Conservation (phyloP, 2,888 invertebrate species). For the Stomorhina lunata region DNA sequence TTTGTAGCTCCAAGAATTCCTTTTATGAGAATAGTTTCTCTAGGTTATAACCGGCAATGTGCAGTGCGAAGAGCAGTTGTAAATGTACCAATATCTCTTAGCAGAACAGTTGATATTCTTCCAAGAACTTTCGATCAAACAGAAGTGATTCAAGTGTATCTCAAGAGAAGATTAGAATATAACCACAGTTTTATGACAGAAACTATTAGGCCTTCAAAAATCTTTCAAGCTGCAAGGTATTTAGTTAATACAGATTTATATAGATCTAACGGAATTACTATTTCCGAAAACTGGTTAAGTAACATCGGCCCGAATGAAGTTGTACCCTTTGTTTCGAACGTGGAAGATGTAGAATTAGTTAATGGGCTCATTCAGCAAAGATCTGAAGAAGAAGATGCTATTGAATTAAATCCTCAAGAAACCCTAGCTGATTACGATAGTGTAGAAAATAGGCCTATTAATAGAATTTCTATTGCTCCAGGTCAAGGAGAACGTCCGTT, state of each 20-base stretch:
- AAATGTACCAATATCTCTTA: background rate
- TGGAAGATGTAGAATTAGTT: constrained; percentile 8
- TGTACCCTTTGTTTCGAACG: background rate
- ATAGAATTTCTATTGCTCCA: constrained; percentile 42
- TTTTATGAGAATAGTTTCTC: constrained; percentile 13
- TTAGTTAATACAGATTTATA: constrained; percentile 16
- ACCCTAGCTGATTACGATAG: constrained; percentile 54
- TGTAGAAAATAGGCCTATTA: constrained; percentile 25
- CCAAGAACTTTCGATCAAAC: constrained; percentile 31
- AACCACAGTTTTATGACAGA: constrained; percentile 31
- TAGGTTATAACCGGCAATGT: constrained; percentile 11
- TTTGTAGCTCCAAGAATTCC: constrained; percentile 6
- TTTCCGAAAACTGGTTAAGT: constrained; percentile 36
- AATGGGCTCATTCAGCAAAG: background rate
- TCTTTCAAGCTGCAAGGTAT: constrained; percentile 24
- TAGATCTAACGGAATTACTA: constrained; percentile 11
- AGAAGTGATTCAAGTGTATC: constrained; percentile 18
- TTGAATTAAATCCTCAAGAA: constrained; percentile 29
- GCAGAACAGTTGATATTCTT: background rate
- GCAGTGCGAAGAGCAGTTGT: background rate
- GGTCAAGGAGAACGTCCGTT: constrained; percentile 37
- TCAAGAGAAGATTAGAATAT: background rate
- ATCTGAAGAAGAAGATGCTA: background rate
- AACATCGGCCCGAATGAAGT: background rate
- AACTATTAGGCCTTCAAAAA: constrained; percentile 17